Evolutionary conservation across 2,113 vertebrate species (phyloP), one percentile per base, ranked within the genome.

Genomic region (Thunnus maccoyii): DNA sequence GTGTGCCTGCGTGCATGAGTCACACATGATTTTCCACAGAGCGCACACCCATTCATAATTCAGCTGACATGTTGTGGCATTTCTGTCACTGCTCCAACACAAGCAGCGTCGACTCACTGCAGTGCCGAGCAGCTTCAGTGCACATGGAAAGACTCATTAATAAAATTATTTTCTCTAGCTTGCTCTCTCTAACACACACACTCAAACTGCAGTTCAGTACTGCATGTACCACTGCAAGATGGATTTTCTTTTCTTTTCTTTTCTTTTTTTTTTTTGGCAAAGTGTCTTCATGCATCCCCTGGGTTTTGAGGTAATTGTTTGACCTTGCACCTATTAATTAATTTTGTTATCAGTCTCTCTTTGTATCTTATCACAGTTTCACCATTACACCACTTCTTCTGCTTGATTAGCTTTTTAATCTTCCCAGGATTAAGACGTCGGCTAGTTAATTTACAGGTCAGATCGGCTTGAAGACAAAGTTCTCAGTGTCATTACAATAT

Each of bases 351-450:
- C 60, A 71, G 70, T 89, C 65, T 82, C 51, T 32, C 22, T 81
- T 1, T 32, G n/a, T 48, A 56, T 73, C 15, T 27, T 30, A 51
- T 80, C 70, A 12, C 51, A 18, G 5, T 67, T 58, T 72, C 48
- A 83, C 70, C 67, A 71, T 78, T 63, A 65, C 14, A 51, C 20
- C 2, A 48, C 65, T 79, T 36, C 52, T 10, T 54, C 57, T 47
- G 20, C 50, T 44, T 79, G 20, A 84, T 82, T 78, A 70, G 68
- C 71, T 51, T 25, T 85, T 76, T 65, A 18, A 81, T 86, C 61
- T 77, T 60, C 7, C 41, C 22, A 8, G 56, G 79, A 79, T 75
- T 74, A 75, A 75, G 72, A 84, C 44, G 36, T 79, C 2, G 0
- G 1, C 10, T 20, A 8, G 20, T 56, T 75, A 71, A 79, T 87